Base-by-base conservation (phyloP, 2,888 invertebrate species). In the Callinectes sapidus region DNA sequence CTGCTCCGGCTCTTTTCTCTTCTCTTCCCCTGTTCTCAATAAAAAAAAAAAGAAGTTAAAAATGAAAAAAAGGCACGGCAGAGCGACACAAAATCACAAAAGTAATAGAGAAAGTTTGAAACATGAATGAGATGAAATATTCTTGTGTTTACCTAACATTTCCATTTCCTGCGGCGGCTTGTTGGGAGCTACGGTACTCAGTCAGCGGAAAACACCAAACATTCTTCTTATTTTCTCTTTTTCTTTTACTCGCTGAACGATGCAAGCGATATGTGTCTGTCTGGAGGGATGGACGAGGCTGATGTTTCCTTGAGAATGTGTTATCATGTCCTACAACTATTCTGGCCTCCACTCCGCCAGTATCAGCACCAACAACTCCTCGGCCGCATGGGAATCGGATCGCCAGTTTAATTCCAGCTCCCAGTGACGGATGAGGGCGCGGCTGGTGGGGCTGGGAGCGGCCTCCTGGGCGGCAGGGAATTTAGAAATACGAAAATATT, bases 21-120 rank as follows among this genome's bases (percentile, higher is more conserved):
- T n/a, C 35, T 35, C 81, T 35, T 81, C 35, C 35, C 81, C 35
- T 35, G 13, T 28, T n/a, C 35, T 35, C 81, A 81, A 77, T 8
- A 77, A n/a, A 77, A 77, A 35, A 32, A 16, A 6, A 48, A 48
- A 48, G 8, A 10, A 2, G 48, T 5, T 8, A 48, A 48, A 48
- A 48, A 48, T 8, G 10, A 48, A 48, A 48, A 48, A 35, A 81
- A 3, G 35, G 35, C 35, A 35, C 81, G 14, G 35, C 3, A 32
- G 35, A 81, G 16, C 35, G 35, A 32, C 81, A 81, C 81, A 81
- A 32, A 81, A 35, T 81, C 81, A 81, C 35, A 81, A 35, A 81
- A 81, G 81, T 35, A 81, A 81, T 81, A 81, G 81, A 81, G 81
- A 35, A 81, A 81, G 81, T 81, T 35, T 81, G 81, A 35, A 35